Base-by-base conservation (phyloP, 2,113 vertebrate species). In the Callaeas wilsoni region DNA sequence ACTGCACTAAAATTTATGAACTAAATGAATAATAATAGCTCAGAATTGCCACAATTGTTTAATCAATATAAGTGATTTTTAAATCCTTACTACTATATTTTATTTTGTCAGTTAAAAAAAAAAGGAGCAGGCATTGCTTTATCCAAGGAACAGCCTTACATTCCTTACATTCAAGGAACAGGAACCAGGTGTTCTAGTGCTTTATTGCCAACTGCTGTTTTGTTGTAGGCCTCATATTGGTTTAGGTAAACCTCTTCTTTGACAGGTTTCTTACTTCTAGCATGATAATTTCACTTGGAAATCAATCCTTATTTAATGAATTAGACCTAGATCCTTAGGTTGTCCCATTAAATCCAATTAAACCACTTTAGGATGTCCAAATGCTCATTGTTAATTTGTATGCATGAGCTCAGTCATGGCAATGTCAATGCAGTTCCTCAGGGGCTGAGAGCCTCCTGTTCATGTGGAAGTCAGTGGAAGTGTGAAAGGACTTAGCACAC, bases 61-160 rank as follows among this genome's bases (percentile, higher is more conserved):
- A 90, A 87, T 97, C 90, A 83, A 91, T 94, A 85, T 15, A 93
- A 85, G 39, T 90, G 59, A 90, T 87, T 94, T 95, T 87, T 73
- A 88, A 96, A 79, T 68, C 25, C 78, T 91, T 69, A 46, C 30
- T 65, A 63, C 65, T 84, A 9, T 56, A 79, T 90, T 89, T 95
- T 84, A 90, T 85, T 73, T 92, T 84, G 68, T 74, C 83, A 86
- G 67, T 41, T 83, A 23, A 57, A 50, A 65, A 44, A 44, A 29
- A 68, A 63, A 53, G 12, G 8, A 37, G 20, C 25, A 78, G 59
- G 13, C 27, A 27, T 57, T 92, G 68, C 35, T 93, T 67, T 70
- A 62, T 79, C 60, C 76, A 44, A 85, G 30, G 18, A 50, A 17
- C 9, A 78, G 10, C 52, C 35, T 64, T 75, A 41, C 20, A 32